A percentile compares a stretch with the other conserved stretches of the same genome.
phyloP scores from a whole-genome alignment of 2,113 vertebrate species.

The Channa maculata region DNA sequence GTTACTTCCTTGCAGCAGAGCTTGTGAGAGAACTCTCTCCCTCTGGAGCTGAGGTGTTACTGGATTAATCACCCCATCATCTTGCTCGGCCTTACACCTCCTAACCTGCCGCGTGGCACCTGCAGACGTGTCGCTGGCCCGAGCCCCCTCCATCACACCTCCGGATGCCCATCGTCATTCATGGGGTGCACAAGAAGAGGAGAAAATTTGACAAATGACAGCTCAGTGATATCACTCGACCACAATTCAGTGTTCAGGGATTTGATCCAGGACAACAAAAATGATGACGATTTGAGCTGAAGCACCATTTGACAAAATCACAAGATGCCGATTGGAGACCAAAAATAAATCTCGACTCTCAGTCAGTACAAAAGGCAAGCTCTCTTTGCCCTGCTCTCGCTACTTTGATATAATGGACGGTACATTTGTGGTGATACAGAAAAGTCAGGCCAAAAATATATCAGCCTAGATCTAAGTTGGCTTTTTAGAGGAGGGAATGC shows the following conservation, averaged over 20 bases:
- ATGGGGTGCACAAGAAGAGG: conserved; percentile 9
- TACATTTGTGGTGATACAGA: conserved; percentile 30
- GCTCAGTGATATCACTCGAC: conserved; percentile 21
- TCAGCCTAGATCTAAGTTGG: conserved; percentile 34
- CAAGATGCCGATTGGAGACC: conserved; percentile 22
- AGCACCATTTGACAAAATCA: conserved; percentile 46
- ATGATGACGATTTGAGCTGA: conserved; percentile 18
- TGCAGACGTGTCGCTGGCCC: conserved; percentile 59
- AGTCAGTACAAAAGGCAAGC: neutral
- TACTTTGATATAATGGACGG: conserved; percentile 24
- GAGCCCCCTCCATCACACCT: conserved; percentile 60
- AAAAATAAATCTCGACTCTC: conserved; percentile 42
- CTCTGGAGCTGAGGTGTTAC: conserved; percentile 72
- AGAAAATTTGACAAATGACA: conserved; percentile 53
- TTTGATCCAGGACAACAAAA: conserved; percentile 39
- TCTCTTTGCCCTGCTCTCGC: conserved; percentile 27
- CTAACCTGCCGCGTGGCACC: conserved; percentile 61
- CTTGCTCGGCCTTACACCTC: conserved; percentile 66
- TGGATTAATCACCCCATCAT: conserved; percentile 73
- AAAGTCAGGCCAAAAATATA: conserved; percentile 35
- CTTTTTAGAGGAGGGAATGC: conserved; percentile 42
- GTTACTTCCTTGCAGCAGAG: conserved; percentile 12
- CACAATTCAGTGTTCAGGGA: conserved; percentile 33
- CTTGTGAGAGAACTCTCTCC: conserved; percentile 42
- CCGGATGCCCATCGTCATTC: conserved; percentile 35